These are phyloP conservation scores for Hybos culiciformis DNA, from an alignment of 2,888 invertebrate species.

Conservation along the genomic window DNA sequence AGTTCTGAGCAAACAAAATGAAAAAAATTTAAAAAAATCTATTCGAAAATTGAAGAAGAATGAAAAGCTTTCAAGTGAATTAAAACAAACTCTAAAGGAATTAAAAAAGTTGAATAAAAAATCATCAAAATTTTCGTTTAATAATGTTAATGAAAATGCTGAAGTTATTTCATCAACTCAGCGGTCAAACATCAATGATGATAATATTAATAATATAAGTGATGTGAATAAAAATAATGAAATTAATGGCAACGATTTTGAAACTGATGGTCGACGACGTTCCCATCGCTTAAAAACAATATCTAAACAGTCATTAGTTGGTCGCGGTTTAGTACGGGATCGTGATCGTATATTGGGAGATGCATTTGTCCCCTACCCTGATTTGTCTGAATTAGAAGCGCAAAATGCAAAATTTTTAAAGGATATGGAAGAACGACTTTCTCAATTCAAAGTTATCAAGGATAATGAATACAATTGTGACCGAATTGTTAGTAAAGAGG, in stretches of 20 bases:
- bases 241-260: too few relatives aligned
- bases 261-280: conserved; percentile 37
- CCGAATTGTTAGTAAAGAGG: conserved; percentile 76
- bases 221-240: background rate
- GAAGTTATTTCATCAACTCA: too few relatives aligned
- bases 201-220: background rate
- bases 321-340: conserved; percentile 49
- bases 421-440: conserved; percentile 41
- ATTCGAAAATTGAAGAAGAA: background rate
- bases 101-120: conserved; percentile 1
- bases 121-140: too few relatives aligned
- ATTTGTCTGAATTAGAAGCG: conserved; percentile 27
- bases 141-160: too few relatives aligned
- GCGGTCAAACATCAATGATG: too few relatives aligned
- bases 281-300: conserved; percentile 67
- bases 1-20: too few relatives aligned
- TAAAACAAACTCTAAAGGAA: background rate
- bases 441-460: conserved; percentile 63
- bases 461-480: conserved; percentile 80
- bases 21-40: background rate
- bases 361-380: background rate
- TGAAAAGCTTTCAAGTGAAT: background rate
- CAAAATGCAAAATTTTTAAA: conserved; percentile 31
- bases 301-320: conserved; percentile 53
- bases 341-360: conserved; percentile 28